Evolutionary conservation across 2,113 vertebrate species (phyloP), one percentile per base, ranked within the genome.

Genomic region (Microcebus jonahi): DNA sequence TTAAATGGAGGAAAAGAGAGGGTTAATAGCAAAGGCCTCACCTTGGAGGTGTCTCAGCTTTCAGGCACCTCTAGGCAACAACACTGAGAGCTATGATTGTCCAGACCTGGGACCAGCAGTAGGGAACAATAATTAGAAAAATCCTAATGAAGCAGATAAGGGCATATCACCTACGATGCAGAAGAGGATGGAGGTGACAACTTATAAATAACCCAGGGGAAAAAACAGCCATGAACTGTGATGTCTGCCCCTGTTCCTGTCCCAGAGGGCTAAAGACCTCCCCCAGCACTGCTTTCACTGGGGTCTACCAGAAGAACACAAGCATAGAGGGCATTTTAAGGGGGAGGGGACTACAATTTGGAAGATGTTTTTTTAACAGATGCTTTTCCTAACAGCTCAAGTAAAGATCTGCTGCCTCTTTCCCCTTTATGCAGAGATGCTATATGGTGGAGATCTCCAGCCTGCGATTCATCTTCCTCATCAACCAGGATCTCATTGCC

Each of bases 401-500:
- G 55, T 61, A 48, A 87, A 94, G 57, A 93, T 42, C 0, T 36
- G 17, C 25, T 63, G 42, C 29, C 27, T 82, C 13, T 75, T 94
- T 67, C 36, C 6, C 48, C 31, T 21, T 93, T 81, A 29, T 6
- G 31, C 45, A 77, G 13, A 82, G 59, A 65, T 27, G 55, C 20
- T 57, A 2, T 13, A 63, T 20, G 73, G 27, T 55, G 45, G 45
- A 99, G 99, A 99, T 99, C 42, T 99, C 99, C 97, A 99, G 99
- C 83, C 99, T 99, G 67, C 99, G 99, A 76, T 99, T 99, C 27
- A 99, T 99, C 95, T 99, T 99, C 98, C 99, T 99, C 90, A 99
- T 99, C 98, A 99, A 99, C 98, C 99, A 99, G 98, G 99, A 99
- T 92, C 99, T 99, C 90, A 99, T 99, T 59, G 99, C 99, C 8